Evolutionary conservation across 1,140 invertebrate species (phyloP), one percentile per base, ranked within the genome.

Genomic region (Ostrea denselamellosa): DNA sequence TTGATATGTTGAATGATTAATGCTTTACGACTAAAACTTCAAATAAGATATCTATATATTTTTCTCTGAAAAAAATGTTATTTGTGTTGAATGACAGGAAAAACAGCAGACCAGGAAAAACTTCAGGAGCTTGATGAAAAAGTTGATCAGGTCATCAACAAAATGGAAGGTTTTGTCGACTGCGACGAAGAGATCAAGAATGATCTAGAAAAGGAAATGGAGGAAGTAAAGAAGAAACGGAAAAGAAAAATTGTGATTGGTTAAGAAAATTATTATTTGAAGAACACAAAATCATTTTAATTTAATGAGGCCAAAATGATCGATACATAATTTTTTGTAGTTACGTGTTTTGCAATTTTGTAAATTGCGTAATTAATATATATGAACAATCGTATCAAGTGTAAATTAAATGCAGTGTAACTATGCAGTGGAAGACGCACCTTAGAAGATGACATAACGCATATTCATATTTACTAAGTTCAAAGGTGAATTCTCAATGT

Each of bases 81-180:
- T 68, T 14, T 86, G n/a, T 82, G 44, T 82, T 65, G 22, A 22
- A 65, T 85, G 86, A 68, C 54, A 90, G 90, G 87, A 65, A 83
- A 89, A 28, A 87, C 88, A n/a, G 28, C 86, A 51, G 90, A 90
- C 28, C 82, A 87, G 82, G 84, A 90, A 81, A 86, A 86, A 82
- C 86, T 88, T 8, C 56, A 56, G 8, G 88, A 90, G 83, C 52
- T 90, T 10, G 88, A 89, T 85, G 85, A 58, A 62, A 90, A 90
- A 65, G 90, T 90, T 7, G 82, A 88, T n/a, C 44, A 25, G 25
- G 89, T 90, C 85, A 87, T 90, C 17, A 22, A 87, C 17, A 89
- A 89, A 62, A 71, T 89, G 22, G 83, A 90, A n/a, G 68, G 34
- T 2, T n/a, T 90, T 9, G 85, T 86, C 8, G 88, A 90, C 25